A percentile compares a stretch with the other conserved stretches of the same genome.
These are phyloP conservation scores for Mungos mungo DNA, from an alignment of 2,113 vertebrate species.

Conservation along the genomic window DNA sequence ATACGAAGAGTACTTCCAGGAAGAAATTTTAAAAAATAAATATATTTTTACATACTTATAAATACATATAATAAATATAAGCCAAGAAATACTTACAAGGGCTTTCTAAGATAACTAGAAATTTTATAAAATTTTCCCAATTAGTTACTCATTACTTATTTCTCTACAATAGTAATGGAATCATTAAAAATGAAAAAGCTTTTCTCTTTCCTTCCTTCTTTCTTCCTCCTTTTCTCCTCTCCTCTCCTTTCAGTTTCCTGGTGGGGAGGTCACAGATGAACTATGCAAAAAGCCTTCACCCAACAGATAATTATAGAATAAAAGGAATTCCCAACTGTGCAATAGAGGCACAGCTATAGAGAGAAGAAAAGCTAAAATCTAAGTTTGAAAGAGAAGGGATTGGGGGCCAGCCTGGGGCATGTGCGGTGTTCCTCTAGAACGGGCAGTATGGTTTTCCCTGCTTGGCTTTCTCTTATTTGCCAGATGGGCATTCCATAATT, in stretches of 20 bases:
- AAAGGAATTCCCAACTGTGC: neutral
- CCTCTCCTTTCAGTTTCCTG: accelerated
- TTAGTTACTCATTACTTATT: neutral
- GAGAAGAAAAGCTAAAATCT: neutral
- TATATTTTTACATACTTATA: too few relatives aligned
- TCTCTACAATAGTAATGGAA: neutral
- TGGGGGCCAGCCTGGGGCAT: accelerated
- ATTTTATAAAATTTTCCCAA: neutral
- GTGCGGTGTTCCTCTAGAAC: neutral
- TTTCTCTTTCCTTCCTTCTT: neutral
- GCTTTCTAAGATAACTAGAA: neutral
- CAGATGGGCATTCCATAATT: neutral
- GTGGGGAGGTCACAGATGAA: neutral
- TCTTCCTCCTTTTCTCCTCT: neutral
- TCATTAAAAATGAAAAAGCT: neutral
- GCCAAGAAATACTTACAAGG: neutral
- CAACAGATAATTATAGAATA: neutral
- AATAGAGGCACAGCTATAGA: neutral
- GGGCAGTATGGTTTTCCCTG: accelerated
- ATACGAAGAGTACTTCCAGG: neutral
- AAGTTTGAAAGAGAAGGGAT: neutral
- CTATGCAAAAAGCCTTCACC: neutral
- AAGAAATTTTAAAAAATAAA: neutral
- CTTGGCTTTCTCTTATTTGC: neutral
- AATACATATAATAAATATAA: neutral